A percentile compares a stretch with the other conserved stretches of the same genome.
phyloP scores from a whole-genome alignment of 2,888 invertebrate genomes.

The Pyrrhosoma nymphula region DNA sequence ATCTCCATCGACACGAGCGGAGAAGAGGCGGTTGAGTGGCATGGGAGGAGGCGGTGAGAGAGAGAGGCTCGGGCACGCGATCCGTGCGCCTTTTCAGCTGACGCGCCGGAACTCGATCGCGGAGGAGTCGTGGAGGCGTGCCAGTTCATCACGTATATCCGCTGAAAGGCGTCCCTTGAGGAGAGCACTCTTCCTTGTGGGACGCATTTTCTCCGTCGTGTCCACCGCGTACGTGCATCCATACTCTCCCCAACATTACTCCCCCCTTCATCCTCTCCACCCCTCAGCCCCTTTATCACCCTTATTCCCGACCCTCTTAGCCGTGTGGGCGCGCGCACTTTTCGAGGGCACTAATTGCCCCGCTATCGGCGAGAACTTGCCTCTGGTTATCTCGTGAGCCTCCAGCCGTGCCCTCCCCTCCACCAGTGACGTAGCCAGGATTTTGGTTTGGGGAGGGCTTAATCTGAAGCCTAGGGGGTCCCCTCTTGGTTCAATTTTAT shows the following conservation, averaged over 20 bases:
- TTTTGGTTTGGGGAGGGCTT: too few species aligned
- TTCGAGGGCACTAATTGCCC: neutral
- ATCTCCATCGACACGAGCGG: too few species aligned
- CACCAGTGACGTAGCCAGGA: neutral
- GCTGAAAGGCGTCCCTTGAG: neutral
- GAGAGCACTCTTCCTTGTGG: too few species aligned
- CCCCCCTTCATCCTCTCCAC: neutral
- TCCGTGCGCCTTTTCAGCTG: neutral
- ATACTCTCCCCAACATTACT: too few species aligned
- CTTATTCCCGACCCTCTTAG: too few species aligned
- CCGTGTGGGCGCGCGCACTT: too few species aligned
- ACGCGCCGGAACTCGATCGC: neutral
- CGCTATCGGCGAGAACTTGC: neutral
- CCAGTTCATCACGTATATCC: neutral
- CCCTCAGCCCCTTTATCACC: neutral
- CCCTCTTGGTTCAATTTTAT: too few species aligned
- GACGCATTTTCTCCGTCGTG: too few species aligned
- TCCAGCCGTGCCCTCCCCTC: neutral
- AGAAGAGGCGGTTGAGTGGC: too few species aligned
- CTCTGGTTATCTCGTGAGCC: neutral
- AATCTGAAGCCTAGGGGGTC: too few species aligned
- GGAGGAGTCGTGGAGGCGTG: neutral
- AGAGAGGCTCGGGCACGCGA: too few species aligned
- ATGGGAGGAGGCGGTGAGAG: too few species aligned
- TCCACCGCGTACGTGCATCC: neutral